Evolutionary conservation across 2,888 invertebrate genomes (phyloP), one percentile per base, ranked within the genome.

Genomic region (Onchidella celtica): DNA sequence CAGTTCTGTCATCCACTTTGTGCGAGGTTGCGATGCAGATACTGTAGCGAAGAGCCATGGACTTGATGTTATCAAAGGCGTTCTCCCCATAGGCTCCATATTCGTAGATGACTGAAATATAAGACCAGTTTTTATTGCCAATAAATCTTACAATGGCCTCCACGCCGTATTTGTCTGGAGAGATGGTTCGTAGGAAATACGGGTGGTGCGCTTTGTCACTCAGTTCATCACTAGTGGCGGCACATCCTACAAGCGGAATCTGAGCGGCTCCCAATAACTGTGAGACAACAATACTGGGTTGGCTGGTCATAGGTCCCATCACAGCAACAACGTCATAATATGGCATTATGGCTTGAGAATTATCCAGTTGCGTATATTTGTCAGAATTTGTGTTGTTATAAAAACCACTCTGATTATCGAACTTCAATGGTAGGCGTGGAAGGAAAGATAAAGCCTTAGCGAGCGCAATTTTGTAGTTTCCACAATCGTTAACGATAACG

Each of bases 91-190:
- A 90, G 65, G 85, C 85, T 6, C 96, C 96, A 89, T 96, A 95
- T 1, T 95, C 95, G 92, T 96, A 95, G 79, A 96, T 95, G 21
- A 95, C 95, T 70, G 96, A 96, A 65, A 96, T 95, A 92, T 96
- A 96, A n/a, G 95, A 96, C 96, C 96, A 96, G 92, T 96, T 96
- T 69, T 88, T 87, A 68, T 85, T 82, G 9, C 68, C 29, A 32
- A 90, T 78, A 14, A 90, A 73, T 27, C 70, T 70, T 9, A 87
- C 66, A 29, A 90, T 87, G 29, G 87, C 87, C 38, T 76, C 73
- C 40, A 85, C 85, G 55, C 87, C 87, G 73, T 85, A 85, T 27
- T 68, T 70, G 75, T 90, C 89, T 3, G 89, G 86, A 3, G 89
- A 85, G 1, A 87, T 86, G 80, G 88, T 86, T 17, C 90, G 79